Percentiles rank a stretch among this genome's conserved stretches.
Conservation (phyloP, 2,888 invertebrate genomes). For the Sinotaia quadrata region DNA sequence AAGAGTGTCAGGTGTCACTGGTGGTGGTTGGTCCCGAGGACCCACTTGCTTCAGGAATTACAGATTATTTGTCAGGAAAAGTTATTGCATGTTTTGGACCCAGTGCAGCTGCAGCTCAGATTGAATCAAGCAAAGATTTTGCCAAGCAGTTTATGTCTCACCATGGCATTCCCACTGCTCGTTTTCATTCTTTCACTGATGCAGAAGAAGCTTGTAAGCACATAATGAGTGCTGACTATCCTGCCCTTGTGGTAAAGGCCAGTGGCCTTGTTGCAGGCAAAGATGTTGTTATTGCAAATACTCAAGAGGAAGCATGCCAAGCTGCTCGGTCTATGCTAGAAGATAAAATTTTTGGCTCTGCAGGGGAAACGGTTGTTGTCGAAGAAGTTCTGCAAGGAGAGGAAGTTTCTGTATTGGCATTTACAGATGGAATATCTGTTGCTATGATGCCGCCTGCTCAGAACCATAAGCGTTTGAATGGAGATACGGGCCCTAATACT, state of each 20-base stretch:
- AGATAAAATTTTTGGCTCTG: constrained; percentile 84
- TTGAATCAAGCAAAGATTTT: constrained; percentile 94
- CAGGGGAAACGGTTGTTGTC: constrained; percentile 88
- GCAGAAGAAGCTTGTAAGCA: constrained; percentile 83
- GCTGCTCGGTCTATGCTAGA: constrained; percentile 87
- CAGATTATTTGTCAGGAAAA: constrained; percentile 79
- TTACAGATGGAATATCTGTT: constrained; percentile 88
- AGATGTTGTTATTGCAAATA: constrained; percentile 90
- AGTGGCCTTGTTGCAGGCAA: constrained; percentile 97
- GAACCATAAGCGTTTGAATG: constrained; percentile 93
- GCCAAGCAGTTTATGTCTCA: constrained; percentile 94
- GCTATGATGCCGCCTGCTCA: constrained; percentile 91
- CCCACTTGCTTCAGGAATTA: constrained; percentile 87
- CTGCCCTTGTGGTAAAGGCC: constrained; percentile 93
- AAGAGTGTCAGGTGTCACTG: constrained; percentile 77
- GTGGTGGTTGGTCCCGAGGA: constrained; percentile 96
- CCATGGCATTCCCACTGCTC: constrained; percentile 91
- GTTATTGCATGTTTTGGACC: constrained; percentile 91
- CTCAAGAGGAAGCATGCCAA: constrained; percentile 84
- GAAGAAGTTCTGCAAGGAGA: constrained; percentile 93
- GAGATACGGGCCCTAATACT: constrained; percentile 94
- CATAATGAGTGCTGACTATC: constrained; percentile 80
- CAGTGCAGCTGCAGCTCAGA: constrained; percentile 83
- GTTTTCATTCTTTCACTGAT: constrained; percentile 85
- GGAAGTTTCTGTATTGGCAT: constrained; percentile 93